Conservation (phyloP, 2,888 invertebrate species). For the Troides oblongomaculatus region DNA sequence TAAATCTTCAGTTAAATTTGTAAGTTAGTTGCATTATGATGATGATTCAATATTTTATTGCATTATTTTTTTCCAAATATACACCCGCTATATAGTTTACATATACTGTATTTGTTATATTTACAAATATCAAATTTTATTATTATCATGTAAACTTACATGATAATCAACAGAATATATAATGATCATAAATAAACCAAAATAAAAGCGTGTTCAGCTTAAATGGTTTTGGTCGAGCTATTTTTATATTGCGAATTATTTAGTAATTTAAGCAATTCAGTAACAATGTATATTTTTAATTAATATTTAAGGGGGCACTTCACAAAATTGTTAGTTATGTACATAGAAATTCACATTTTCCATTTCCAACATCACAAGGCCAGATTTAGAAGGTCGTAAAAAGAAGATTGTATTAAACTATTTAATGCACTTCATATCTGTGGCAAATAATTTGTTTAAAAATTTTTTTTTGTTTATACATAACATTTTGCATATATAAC, state of each 20-base stretch:
- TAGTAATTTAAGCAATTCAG: slow-evolving; percentile 2
- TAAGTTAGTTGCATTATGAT: neutral
- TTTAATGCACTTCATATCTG: too few species aligned
- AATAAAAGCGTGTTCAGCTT: neutral
- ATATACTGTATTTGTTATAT: neutral
- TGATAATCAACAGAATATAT: neutral
- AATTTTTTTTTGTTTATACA: too few species aligned
- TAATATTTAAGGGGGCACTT: neutral
- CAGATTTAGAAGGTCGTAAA: too few species aligned
- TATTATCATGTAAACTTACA: too few species aligned
- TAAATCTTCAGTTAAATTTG: neutral
- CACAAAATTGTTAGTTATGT: neutral
- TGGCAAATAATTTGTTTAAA: too few species aligned
- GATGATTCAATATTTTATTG: neutral
- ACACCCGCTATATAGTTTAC: neutral
- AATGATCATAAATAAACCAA: neutral
- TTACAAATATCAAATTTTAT: neutral
- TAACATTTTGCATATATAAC: too few species aligned
- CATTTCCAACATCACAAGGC: neutral
- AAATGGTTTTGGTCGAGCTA: slow-evolving; percentile 2
- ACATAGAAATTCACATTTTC: neutral
- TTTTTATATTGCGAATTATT: neutral
- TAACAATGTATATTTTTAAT: slow-evolving; percentile 11
- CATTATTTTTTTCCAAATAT: neutral
- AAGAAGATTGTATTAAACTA: too few species aligned